Conservation (phyloP, 2,888 invertebrate genomes). For the Morinoia aosen region DNA sequence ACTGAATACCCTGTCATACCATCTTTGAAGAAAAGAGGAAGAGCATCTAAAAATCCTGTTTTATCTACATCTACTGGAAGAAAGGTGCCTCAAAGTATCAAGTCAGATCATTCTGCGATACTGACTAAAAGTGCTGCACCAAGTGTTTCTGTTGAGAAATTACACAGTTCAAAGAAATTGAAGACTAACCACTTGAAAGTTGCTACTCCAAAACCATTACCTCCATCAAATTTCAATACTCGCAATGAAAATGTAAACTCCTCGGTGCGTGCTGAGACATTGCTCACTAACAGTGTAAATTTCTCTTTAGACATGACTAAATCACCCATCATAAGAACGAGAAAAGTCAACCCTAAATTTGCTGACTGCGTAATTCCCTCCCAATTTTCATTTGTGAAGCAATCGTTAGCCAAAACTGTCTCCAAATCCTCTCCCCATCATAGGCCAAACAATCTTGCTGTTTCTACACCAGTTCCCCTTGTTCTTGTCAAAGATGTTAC, state of each 20-base stretch:
- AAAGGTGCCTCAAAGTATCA: neutral
- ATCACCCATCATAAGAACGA: neutral
- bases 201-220: neutral
- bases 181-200: neutral
- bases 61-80: neutral
- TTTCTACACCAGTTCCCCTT: neutral
- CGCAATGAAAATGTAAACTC: neutral
- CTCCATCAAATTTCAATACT: neutral
- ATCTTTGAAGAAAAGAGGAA: neutral
- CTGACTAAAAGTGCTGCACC: neutral
- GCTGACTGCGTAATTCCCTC: neutral
- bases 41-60: neutral
- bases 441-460: neutral
- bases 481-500: neutral
- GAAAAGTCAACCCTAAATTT: conserved; percentile 36
- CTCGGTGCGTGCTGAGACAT: neutral
- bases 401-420: neutral
- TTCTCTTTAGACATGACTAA: neutral
- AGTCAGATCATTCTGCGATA: neutral
- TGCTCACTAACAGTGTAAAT: neutral
- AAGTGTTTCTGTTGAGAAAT: neutral
- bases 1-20: neutral
- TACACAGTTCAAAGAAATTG: neutral
- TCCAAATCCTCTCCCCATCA: neutral
- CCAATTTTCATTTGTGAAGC: conserved; percentile 19